These are phyloP conservation scores for Menidia beryllina DNA, from an alignment of 2,113 vertebrate genomes.

Conservation along the genomic window DNA sequence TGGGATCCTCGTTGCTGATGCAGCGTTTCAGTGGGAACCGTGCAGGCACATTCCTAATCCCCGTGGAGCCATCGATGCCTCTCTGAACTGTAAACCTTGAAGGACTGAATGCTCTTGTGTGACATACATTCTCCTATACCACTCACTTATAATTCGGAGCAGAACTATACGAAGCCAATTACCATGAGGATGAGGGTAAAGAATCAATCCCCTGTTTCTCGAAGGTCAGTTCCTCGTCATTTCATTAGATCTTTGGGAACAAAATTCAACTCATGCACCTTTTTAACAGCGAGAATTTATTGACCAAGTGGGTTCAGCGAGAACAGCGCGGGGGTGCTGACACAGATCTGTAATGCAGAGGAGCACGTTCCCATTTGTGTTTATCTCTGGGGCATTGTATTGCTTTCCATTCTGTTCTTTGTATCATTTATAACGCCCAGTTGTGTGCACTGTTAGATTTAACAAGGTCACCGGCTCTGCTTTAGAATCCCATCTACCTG, in stretches of 20 bases:
- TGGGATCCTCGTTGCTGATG: conserved; percentile 46
- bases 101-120: conserved; percentile 64
- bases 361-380: conserved; percentile 44
- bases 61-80: conserved; percentile 52
- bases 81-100: conserved; percentile 72
- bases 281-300: conserved; percentile 59
- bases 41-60: conserved; percentile 56
- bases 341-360: conserved; percentile 62
- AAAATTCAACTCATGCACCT: conserved; percentile 60
- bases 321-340: conserved; percentile 48
- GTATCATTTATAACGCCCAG: conserved; percentile 29
- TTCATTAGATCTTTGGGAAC: conserved; percentile 67
- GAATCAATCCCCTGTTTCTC: conserved; percentile 71
- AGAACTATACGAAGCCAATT: conserved; percentile 68
- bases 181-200: conserved; percentile 67
- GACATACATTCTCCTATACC: conserved; percentile 60
- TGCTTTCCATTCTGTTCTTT: conserved; percentile 25
- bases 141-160: conserved; percentile 72
- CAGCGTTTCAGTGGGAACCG: conserved; percentile 38
- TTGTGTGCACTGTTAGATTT: conserved; percentile 20
- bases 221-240: conserved; percentile 74
- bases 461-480: conserved; percentile 37
- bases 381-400: conserved; percentile 27
- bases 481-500: conserved; percentile 13
- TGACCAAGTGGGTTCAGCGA: conserved; percentile 61